phyloP scores from a whole-genome alignment of 2,888 invertebrate genomes.

The Pammene aurita region DNA sequence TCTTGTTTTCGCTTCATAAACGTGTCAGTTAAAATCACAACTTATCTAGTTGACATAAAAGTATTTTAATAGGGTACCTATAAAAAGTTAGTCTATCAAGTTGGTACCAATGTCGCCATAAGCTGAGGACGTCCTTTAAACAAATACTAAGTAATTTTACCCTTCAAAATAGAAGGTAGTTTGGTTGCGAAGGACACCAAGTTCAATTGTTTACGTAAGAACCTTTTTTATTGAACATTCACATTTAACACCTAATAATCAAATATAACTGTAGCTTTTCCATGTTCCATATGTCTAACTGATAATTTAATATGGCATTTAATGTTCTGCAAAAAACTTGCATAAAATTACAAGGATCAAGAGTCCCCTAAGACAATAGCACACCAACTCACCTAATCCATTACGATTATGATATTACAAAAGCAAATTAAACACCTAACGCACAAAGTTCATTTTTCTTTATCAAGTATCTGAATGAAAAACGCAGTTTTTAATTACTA shows the following conservation, averaged over 20 bases:
- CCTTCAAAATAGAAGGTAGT: not conserved
- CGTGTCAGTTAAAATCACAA: slow-evolving; percentile 6
- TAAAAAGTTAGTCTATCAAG: not conserved
- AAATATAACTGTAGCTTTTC: not conserved
- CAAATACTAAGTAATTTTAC: not conserved
- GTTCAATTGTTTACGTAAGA: slow-evolving; percentile 1
- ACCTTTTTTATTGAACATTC: not conserved
- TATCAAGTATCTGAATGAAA: not conserved
- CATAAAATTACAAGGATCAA: slow-evolving; percentile 25
- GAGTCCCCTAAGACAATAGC: not conserved
- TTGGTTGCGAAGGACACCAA: not conserved
- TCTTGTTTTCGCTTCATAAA: slow-evolving; percentile 8
- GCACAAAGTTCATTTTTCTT: slow-evolving; percentile 7
- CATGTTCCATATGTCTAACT: not conserved
- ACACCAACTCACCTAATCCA: not conserved
- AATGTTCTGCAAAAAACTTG: slow-evolving; percentile 11
- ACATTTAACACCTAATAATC: not conserved
- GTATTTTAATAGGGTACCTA: not conserved
- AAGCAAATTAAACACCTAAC: not conserved
- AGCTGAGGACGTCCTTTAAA: too few relatives aligned
- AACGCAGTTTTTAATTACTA: slow-evolving; percentile 12
- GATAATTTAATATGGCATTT: slow-evolving; percentile 21
- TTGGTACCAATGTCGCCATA: not conserved
- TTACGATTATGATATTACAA: not conserved
- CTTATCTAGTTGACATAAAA: not conserved